Conservation (phyloP, 1,140 invertebrate species). For the Atta texana region DNA sequence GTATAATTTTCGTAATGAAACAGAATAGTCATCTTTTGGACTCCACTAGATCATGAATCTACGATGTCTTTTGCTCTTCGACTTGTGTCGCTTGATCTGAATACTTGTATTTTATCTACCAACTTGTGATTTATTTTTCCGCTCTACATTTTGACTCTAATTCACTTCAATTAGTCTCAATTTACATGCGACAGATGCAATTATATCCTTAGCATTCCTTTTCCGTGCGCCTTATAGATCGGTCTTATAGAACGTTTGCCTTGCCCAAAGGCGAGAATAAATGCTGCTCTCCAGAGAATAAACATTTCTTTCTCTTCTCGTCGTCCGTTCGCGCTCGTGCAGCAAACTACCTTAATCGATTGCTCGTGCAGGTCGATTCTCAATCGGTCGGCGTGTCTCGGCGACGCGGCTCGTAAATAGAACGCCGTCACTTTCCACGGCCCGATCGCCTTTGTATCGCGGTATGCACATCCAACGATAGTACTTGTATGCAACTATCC, state of each 20-base stretch:
- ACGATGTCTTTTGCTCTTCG: neutral
- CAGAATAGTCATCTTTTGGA: too few relatives aligned
- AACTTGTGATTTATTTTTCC: neutral
- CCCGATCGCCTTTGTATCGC: slow-evolving; percentile 24
- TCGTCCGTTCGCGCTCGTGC: slow-evolving; percentile 18
- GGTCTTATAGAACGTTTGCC: neutral
- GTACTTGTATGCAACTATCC: neutral
- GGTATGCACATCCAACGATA: slow-evolving; percentile 23
- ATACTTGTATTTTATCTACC: neutral
- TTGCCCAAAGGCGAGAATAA: slow-evolving; percentile 27
- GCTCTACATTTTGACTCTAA: neutral
- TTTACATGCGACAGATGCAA: slow-evolving; percentile 10
- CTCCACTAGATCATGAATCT: too few relatives aligned
- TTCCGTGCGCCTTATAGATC: neutral
- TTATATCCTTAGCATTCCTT: neutral
- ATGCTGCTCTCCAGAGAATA: neutral
- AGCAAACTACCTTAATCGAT: slow-evolving; percentile 40
- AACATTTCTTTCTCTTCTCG: slow-evolving; percentile 26
- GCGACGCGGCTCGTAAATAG: slow-evolving; percentile 49
- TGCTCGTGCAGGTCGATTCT: slow-evolving; percentile 45
- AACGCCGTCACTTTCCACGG: slow-evolving; percentile 54
- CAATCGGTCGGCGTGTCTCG: slow-evolving; percentile 35
- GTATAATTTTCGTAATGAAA: too few relatives aligned
- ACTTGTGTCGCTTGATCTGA: neutral
- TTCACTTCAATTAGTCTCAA: neutral